Percentiles rank a stretch among this genome's conserved stretches.
Evolutionary conservation across 2,888 invertebrate species (phyloP).

Genomic region (Calephelis perditalis): DNA sequence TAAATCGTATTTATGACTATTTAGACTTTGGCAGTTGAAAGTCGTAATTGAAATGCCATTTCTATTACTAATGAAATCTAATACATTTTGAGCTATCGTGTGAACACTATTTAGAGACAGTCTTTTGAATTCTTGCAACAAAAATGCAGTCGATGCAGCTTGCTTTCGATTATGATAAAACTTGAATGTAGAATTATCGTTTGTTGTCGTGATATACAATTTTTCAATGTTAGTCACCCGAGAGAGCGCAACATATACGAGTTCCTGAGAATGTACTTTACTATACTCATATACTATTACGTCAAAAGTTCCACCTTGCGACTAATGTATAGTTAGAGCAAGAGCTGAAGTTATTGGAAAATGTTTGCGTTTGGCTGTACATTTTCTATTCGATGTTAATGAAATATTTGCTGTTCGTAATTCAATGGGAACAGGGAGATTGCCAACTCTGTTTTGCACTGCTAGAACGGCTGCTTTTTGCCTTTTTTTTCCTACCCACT

Average conservation of each 20-base stretch:
- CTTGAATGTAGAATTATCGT: conserved; percentile 19
- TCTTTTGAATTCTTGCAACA: conserved; percentile 29
- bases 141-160: conserved; percentile 22
- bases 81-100: conserved; percentile 28
- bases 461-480: conserved; percentile 16
- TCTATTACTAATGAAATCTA: conserved; percentile 28
- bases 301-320: conserved; percentile 20
- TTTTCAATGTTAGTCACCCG: conserved; percentile 19
- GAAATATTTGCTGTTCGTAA: conserved; percentile 17
- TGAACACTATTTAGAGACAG: conserved; percentile 29
- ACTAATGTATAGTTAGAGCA: conserved; percentile 25
- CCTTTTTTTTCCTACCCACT: conserved; percentile 17
- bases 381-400: conserved; percentile 20
- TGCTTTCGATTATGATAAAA: conserved; percentile 19
- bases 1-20: neutral
- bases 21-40: conserved; percentile 26
- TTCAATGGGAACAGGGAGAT: conserved; percentile 17
- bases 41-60: conserved; percentile 27
- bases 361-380: conserved; percentile 16
- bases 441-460: conserved; percentile 17
- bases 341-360: neutral
- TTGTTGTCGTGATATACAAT: conserved; percentile 19
- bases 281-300: conserved; percentile 21
- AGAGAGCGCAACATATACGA: conserved; percentile 14
- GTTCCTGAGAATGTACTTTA: conserved; percentile 22